A percentile compares a stretch with the other conserved stretches of the same genome.
Evolutionary conservation across 2,797 vertebrate species (phyloP).

Genomic region (Pagetopsis macropterus): DNA sequence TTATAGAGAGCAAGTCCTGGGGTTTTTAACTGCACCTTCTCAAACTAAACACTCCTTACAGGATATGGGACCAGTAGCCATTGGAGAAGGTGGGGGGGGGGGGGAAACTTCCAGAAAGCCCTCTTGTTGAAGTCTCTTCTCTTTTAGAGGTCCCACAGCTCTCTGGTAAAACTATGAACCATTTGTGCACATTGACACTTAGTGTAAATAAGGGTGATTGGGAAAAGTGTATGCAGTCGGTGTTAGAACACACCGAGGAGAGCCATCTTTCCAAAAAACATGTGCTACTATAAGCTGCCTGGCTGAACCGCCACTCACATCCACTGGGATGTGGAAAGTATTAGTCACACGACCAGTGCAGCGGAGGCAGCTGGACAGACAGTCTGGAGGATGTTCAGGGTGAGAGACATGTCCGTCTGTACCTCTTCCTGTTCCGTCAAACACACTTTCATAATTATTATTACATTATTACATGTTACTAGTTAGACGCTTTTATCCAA

Average conservation of each 20-base stretch:
- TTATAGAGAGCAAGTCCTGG: slow-evolving; percentile 58
- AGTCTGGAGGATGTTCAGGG: slow-evolving; percentile 81
- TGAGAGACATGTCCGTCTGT: slow-evolving; percentile 80
- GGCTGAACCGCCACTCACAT: slow-evolving; percentile 71
- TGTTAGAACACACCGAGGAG: slow-evolving; percentile 63
- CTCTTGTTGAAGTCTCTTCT: slow-evolving; percentile 59
- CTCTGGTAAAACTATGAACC: slow-evolving; percentile 52
- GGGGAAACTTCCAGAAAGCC: slow-evolving; percentile 64
- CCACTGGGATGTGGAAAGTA: slow-evolving; percentile 82
- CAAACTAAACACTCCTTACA: slow-evolving; percentile 67
- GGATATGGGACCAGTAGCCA: slow-evolving; percentile 55
- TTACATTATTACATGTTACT: too few relatives aligned
- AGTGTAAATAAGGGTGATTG: slow-evolving; percentile 66
- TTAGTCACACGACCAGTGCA: slow-evolving; percentile 78
- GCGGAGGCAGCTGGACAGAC: slow-evolving; percentile 64
- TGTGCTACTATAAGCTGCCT: slow-evolving; percentile 61
- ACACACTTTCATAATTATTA: slow-evolving; percentile 45
- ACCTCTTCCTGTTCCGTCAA: slow-evolving; percentile 72
- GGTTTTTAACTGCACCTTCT: slow-evolving; percentile 65
- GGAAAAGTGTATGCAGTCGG: slow-evolving; percentile 44
- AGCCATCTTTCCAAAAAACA: slow-evolving; percentile 59
- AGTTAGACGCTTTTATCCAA: too few relatives aligned
- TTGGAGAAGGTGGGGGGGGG: slow-evolving; percentile 31
- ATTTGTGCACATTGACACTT: slow-evolving; percentile 60
- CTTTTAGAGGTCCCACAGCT: slow-evolving; percentile 39